phyloP scores from a whole-genome alignment of 1,140 invertebrate genomes.

The Teleopsis dalmanni region DNA sequence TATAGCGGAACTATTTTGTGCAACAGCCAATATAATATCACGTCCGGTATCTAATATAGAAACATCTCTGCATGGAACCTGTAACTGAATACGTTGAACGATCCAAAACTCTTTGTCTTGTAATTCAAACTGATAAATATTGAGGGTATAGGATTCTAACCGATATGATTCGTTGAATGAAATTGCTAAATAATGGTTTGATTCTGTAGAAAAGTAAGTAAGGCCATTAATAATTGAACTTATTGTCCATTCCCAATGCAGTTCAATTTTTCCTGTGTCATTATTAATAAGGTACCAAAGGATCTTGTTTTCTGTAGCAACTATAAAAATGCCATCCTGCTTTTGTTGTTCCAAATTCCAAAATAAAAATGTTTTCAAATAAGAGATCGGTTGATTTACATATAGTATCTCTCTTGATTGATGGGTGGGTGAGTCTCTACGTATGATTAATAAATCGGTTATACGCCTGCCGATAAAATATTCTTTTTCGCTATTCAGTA shows the following conservation, averaged over 20 bases:
- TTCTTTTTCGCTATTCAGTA: conserved; percentile 18
- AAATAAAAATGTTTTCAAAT: conserved; percentile 17
- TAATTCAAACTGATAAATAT: conserved; percentile 30
- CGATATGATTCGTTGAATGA: conserved; percentile 12
- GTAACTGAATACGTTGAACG: conserved; percentile 26
- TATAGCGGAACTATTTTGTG: conserved; percentile 21
- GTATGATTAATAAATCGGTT: conserved; percentile 16
- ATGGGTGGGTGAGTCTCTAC: conserved; percentile 8
- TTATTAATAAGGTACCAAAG: conserved; percentile 23
- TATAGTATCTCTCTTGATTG: conserved; percentile 3
- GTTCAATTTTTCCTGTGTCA: background rate
- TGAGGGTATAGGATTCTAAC: conserved; percentile 10
- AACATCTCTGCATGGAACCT: conserved; percentile 15
- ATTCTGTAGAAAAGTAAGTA: conserved; percentile 20
- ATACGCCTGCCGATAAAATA: conserved; percentile 24
- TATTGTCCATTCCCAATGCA: conserved; percentile 29
- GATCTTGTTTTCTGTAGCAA: conserved; percentile 18
- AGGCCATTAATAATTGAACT: conserved; percentile 14
- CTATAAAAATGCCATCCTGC: conserved; percentile 24
- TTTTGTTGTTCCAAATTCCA: conserved; percentile 21
- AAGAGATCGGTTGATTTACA: conserved; percentile 1
- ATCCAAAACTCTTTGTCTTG: conserved; percentile 30
- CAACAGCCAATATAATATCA: conserved; percentile 29
- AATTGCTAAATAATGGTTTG: conserved; percentile 19
- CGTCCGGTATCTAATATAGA: conserved; percentile 28